Evolutionary conservation across 2,113 vertebrate species (phyloP).

Genomic region (Podarcis muralis): DNA sequence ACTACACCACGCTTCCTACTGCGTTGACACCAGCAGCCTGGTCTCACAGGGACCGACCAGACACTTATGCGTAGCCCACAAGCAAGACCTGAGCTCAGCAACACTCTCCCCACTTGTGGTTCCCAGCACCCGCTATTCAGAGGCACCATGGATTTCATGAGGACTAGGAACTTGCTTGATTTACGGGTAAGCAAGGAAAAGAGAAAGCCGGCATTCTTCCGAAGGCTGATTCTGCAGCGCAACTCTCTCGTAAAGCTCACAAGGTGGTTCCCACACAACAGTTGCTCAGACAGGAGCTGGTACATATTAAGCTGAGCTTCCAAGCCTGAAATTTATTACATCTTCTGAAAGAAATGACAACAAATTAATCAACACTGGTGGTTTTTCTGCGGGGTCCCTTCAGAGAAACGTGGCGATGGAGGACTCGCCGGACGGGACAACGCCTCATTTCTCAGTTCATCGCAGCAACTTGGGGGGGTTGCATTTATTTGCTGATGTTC

Average conservation of each 20-base stretch:
- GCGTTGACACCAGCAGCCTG: too few species aligned
- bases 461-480: not conserved
- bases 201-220: not conserved
- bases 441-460: not conserved
- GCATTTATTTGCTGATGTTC: too few species aligned
- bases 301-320: not conserved
- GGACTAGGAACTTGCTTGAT: not conserved
- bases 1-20: not conserved
- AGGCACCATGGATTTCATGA: too few species aligned
- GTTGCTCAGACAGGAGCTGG: too few species aligned
- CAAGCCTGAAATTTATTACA: too few species aligned
- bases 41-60: too few species aligned
- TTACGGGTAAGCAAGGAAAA: not conserved
- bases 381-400: not conserved
- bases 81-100: too few species aligned
- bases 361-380: not conserved
- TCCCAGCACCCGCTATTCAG: too few species aligned
- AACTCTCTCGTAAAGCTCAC: too few species aligned
- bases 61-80: too few species aligned
- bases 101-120: too few species aligned
- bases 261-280: not conserved
- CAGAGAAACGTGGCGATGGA: not conserved
- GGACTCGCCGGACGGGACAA: not conserved
- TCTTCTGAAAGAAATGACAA: not conserved
- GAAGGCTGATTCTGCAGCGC: not conserved